These are phyloP conservation scores for Oreochromis niloticus DNA, from an alignment of 2,113 vertebrate species.

Conservation along the genomic window DNA sequence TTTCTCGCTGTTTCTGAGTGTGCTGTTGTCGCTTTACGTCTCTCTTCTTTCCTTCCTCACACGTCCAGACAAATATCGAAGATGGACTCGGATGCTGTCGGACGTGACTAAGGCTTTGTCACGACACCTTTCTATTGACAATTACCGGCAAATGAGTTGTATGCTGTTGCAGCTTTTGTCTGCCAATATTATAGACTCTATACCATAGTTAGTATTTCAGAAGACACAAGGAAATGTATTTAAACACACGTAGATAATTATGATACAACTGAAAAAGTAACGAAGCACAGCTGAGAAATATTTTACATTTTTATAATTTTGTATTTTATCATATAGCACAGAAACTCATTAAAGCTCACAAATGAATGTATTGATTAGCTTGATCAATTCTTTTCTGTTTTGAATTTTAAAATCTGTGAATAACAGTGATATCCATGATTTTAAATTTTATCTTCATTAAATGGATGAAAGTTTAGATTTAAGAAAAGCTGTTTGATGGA, in stretches of 20 bases:
- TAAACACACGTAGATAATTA: background rate
- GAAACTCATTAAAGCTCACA: background rate
- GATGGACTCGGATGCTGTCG: background rate
- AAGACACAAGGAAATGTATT: background rate
- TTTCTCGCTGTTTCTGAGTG: background rate
- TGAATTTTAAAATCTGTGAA: background rate
- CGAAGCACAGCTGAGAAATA: background rate
- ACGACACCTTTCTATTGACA: background rate
- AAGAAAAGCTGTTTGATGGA: background rate
- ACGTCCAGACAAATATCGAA: background rate
- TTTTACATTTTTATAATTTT: background rate
- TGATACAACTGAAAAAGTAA: background rate
- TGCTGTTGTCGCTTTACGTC: conserved; percentile 10
- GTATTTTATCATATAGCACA: background rate
- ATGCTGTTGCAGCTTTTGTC: background rate
- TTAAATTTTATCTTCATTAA: background rate
- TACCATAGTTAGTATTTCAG: background rate
- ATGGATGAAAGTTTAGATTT: background rate
- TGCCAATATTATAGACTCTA: background rate
- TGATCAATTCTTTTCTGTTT: background rate
- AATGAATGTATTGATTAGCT: background rate
- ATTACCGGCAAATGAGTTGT: background rate
- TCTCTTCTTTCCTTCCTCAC: background rate
- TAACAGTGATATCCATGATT: background rate
- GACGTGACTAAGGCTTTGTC: background rate